phyloP scores from a whole-genome alignment of 1,140 invertebrate species.

The Apolygus lucorum region DNA sequence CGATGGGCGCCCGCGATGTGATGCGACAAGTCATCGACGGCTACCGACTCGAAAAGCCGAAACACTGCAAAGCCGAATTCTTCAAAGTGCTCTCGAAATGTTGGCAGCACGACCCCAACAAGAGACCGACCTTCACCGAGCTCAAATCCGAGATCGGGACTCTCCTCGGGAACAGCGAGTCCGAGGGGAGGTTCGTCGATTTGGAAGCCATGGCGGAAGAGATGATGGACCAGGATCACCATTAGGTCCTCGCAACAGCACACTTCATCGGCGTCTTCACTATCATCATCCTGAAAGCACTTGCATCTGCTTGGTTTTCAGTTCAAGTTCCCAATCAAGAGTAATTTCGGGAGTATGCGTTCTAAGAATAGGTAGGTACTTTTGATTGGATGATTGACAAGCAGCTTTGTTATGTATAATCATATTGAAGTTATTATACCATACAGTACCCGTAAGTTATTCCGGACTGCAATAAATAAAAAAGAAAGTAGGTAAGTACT shows the following conservation, averaged over 20 bases:
- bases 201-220: conserved; percentile 58
- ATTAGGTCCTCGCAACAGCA: neutral
- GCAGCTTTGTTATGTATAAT: neutral
- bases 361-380: too few species aligned
- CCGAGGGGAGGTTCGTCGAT: conserved; percentile 64
- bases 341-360: too few species aligned
- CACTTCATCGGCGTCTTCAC: too few species aligned
- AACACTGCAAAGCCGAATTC: conserved; percentile 63
- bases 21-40: conserved; percentile 65
- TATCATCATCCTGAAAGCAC: too few species aligned
- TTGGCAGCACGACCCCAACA: conserved; percentile 64
- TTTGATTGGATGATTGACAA: neutral
- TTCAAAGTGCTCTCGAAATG: conserved; percentile 65
- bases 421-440: neutral
- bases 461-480: too few species aligned
- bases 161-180: conserved; percentile 57
- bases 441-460: too few species aligned
- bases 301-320: neutral
- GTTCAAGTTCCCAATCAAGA: neutral
- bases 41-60: conserved; percentile 61
- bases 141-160: conserved; percentile 59
- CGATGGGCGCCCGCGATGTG: conserved; percentile 68
- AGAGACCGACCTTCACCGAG: conserved; percentile 59
- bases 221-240: conserved; percentile 27
- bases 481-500: too few species aligned